Percentiles rank a stretch among this genome's conserved stretches.
Conservation (phyloP, 2,113 vertebrate genomes). For the Dolichallabes microphthalmus region DNA sequence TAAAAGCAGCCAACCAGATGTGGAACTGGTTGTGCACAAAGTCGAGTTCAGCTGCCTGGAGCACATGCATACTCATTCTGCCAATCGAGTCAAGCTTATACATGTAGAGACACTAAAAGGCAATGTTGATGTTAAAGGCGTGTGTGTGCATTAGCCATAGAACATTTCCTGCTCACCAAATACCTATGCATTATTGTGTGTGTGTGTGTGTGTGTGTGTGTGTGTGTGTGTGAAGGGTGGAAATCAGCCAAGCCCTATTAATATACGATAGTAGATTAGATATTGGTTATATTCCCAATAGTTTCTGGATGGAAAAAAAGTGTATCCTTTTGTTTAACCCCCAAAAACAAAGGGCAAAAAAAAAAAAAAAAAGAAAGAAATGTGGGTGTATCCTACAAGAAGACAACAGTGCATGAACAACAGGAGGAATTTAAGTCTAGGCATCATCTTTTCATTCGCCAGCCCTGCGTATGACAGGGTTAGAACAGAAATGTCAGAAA, state of each 20-base stretch:
- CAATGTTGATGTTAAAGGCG: neutral
- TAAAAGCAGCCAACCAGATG: conserved; percentile 47
- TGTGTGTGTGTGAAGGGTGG: neutral
- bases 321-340: neutral
- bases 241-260: neutral
- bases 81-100: neutral
- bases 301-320: neutral
- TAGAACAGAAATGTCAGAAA: neutral
- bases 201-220: neutral
- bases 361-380: neutral
- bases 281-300: neutral
- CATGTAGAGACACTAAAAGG: neutral
- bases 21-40: conserved; percentile 8
- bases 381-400: neutral
- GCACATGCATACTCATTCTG: conserved; percentile 47
- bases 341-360: neutral
- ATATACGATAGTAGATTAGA: neutral
- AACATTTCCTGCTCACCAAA: neutral
- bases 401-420: neutral
- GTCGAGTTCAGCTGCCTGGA: conserved; percentile 39
- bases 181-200: neutral
- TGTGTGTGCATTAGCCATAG: neutral
- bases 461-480: neutral
- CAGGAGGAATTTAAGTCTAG: neutral
- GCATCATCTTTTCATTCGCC: neutral